Evolutionary conservation across 2,113 vertebrate genomes (phyloP).

Genomic region (Mustela nigripes): DNA sequence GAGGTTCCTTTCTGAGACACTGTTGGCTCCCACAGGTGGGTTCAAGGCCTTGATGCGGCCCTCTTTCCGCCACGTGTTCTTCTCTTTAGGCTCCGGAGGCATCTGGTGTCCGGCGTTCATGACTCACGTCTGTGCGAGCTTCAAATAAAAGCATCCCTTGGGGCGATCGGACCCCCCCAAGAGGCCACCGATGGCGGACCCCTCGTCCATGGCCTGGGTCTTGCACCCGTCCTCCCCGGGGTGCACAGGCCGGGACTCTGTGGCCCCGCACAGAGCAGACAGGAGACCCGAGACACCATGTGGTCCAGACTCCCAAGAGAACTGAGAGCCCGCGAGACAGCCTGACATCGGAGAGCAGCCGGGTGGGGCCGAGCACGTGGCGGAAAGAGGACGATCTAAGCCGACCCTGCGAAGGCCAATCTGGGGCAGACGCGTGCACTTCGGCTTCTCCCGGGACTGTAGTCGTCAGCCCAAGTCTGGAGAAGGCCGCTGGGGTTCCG

Average conservation of each 20-base stretch:
- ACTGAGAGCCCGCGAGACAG: not conserved
- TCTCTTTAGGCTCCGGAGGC: not conserved
- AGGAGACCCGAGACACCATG: not conserved
- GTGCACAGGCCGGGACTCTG: not conserved
- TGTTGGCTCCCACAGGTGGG: not conserved
- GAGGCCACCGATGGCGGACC: too few species aligned
- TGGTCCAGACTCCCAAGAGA: not conserved
- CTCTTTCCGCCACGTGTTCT: not conserved
- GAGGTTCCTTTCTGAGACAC: not conserved
- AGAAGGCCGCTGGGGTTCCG: not conserved
- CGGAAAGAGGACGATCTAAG: not conserved
- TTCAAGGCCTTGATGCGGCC: not conserved
- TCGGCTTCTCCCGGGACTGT: not conserved
- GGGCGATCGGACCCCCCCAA: not conserved
- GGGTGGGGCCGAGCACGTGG: too few species aligned
- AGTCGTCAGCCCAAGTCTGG: not conserved
- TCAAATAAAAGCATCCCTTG: not conserved
- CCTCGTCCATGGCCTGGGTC: not conserved
- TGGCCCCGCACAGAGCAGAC: too few species aligned
- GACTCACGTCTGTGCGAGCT: not conserved
- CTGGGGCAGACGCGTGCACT: not conserved
- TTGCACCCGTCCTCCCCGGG: fast-evolving
- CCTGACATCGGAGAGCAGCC: not conserved
- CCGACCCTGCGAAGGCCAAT: fast-evolving
- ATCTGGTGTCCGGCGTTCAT: too few species aligned